Evolutionary conservation across 2,888 invertebrate genomes (phyloP).

Genomic region (Cotesia congregata): DNA sequence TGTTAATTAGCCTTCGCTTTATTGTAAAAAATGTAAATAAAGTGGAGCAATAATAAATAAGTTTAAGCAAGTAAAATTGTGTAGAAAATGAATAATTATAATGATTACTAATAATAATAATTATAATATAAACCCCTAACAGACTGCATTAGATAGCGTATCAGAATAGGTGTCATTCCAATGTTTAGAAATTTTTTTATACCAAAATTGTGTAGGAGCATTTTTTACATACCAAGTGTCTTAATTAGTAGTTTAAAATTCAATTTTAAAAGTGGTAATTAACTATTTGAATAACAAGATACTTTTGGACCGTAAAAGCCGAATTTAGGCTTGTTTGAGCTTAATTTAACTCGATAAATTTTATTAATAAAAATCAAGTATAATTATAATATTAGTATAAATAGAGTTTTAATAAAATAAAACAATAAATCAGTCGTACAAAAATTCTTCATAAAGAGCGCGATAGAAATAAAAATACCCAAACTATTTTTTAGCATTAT

Average conservation of each 20-base stretch:
- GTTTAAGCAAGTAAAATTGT: slow-evolving; percentile 13
- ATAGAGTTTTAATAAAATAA: slow-evolving; percentile 1
- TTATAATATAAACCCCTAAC: slow-evolving; percentile 42
- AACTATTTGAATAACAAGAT: background rate
- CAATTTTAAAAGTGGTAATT: background rate
- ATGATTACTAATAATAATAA: slow-evolving; percentile 7
- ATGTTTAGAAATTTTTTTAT: slow-evolving; percentile 64
- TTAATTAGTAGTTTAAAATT: slow-evolving; percentile 56
- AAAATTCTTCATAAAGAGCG: background rate
- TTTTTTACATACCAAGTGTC: slow-evolving; percentile 55
- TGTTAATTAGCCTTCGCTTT: slow-evolving; percentile 52
- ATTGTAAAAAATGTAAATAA: slow-evolving; percentile 34
- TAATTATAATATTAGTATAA: slow-evolving; percentile 7
- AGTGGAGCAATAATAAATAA: slow-evolving; percentile 31
- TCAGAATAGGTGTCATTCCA: slow-evolving; percentile 61
- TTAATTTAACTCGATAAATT: slow-evolving; percentile 20
- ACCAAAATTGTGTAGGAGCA: slow-evolving; percentile 62
- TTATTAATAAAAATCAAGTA: slow-evolving; percentile 20
- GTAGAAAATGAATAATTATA: background rate
- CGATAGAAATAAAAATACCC: slow-evolving; percentile 7
- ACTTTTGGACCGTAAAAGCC: slow-evolving; percentile 17
- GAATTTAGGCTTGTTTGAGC: slow-evolving; percentile 11
- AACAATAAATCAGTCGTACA: slow-evolving; percentile 2
- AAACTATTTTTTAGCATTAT: slow-evolving; percentile 57
- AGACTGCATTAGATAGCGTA: slow-evolving; percentile 56